Base-by-base conservation (phyloP, 2,113 vertebrate genomes). In the Bucco capensis region DNA sequence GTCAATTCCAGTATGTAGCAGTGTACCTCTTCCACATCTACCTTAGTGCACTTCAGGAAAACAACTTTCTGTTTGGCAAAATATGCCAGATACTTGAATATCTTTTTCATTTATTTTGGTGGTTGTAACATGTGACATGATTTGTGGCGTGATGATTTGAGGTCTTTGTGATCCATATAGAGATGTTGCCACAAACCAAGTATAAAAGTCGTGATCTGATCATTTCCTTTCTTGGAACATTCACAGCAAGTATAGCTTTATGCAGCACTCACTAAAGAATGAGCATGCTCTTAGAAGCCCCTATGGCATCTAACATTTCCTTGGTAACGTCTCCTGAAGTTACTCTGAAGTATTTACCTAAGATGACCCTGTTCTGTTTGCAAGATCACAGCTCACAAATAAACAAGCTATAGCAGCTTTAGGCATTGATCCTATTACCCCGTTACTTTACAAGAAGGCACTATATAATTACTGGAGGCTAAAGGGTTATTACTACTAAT, bases 371-470 rank as follows among this genome's bases (percentile, higher is more conserved):
- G 42, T 30, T 88, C 27, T 35, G 38, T 85, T 88, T 87, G 75
- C 1, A 3, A 92, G 85, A 88, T 92, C 72, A 31, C 50, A 70
- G 79, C 85, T 96, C 87, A 83, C 79, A 89, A 86, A 83, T 71
- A 88, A 95, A 90, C 57, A 87, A 83, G 76, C 60, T 86, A 13
- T 3, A 88, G 65, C 49, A 81, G 90, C 79, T 95, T 88, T 77
- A 71, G 57, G 73, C 83, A 57, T 40, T 88, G 76, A 95, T 93
- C 86, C 61, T 90, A 57, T 95, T 91, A 86, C 72, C 77, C 56
- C 44, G 60, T 58, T 49, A 71, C 83, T 95, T 78, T n/a, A 30
- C 49, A 86, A 94, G 85, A 28, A 54, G 83, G 53, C 25, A 53
- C n/a, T 69, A 9, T 31, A 78, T 56, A 78, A 88, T 86, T 89